Evolutionary conservation across 2,113 vertebrate species (phyloP), one percentile per base, ranked within the genome.

Genomic region (Ramphastos sulfuratus): DNA sequence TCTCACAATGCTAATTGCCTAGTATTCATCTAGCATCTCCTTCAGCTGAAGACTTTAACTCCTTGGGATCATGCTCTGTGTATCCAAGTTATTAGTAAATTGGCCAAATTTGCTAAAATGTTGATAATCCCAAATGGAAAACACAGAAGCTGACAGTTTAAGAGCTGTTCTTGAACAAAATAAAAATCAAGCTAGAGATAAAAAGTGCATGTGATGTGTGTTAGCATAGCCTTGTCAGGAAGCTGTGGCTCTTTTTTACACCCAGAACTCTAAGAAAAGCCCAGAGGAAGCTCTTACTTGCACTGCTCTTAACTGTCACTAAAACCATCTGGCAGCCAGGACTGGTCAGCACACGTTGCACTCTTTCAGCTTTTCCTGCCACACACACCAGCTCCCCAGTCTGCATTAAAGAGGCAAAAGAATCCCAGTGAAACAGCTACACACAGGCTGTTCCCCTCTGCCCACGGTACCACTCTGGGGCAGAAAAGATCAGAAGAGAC

Each of bases 271-370:
- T 15, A 28, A 65, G 48, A 42, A 64, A 54, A 81, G 23, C 25
- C 42, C 64, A 24, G 54, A 56, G 35, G 46, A 52, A 50, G 7
- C 15, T 82, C 28, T 54, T 27, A 1, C 16, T 75, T 35, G 27
- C 10, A 0, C 24, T 46, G 30, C 48, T 73, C 8, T 8, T 54
- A n/a, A 7, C 9, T 15, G 28, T 20, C 61, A 11, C 48, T 48
- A 18, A 64, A 91, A 70, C 6, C 8, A 16, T 15, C 37, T 16
- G 4, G 31, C 42, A 87, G 56, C 46, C 63, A 59, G 59, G 66
- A 28, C 35, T 19, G 81, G 15, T 17, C 39, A 70, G 55, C 35
- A 13, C 50, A 14, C 2, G 0, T 0, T 8, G 15, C 1, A 1
- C 18, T 24, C 35, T 71, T 27, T 15, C 37, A 86, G 61, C 48